phyloP scores from a whole-genome alignment of 2,888 invertebrate genomes.

The Chironomus riparius region DNA sequence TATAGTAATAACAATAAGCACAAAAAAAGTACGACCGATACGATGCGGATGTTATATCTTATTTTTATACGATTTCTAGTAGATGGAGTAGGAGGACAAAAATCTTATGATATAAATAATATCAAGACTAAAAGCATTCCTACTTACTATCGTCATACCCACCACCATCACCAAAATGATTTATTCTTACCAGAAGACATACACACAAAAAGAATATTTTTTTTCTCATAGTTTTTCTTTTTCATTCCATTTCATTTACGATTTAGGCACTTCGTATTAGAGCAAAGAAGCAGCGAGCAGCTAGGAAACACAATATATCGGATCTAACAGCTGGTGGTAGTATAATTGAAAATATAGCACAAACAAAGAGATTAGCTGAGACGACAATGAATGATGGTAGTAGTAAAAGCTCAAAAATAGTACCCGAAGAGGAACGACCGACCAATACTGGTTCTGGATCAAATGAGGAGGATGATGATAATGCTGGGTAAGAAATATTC shows the following conservation, averaged over 20 bases:
- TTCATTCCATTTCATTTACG: neutral
- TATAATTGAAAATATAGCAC: constrained; percentile 84
- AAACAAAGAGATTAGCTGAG: constrained; percentile 69
- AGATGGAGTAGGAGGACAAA: neutral
- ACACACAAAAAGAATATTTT: too few relatives aligned
- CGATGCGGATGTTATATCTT: too few relatives aligned
- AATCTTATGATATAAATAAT: too few relatives aligned
- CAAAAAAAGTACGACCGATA: too few relatives aligned
- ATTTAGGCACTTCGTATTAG: constrained; percentile 72
- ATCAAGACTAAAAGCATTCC: too few relatives aligned
- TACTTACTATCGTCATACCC: too few relatives aligned
- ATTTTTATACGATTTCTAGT: too few relatives aligned
- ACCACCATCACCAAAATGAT: too few relatives aligned
- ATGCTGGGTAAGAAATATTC: constrained; percentile 42
- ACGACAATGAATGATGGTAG: constrained; percentile 51
- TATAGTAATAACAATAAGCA: too few relatives aligned
- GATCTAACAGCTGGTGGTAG: constrained; percentile 65
- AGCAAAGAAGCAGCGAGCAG: constrained; percentile 72
- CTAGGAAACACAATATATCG: constrained; percentile 65
- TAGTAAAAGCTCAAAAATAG: constrained; percentile 43
- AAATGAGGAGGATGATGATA: constrained; percentile 74
- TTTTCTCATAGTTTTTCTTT: neutral
- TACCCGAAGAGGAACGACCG: constrained; percentile 66
- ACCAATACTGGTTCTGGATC: constrained; percentile 87
- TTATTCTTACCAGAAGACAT: too few relatives aligned